Conservation (phyloP, 2,888 invertebrate species). For the Pomacea canaliculata region DNA sequence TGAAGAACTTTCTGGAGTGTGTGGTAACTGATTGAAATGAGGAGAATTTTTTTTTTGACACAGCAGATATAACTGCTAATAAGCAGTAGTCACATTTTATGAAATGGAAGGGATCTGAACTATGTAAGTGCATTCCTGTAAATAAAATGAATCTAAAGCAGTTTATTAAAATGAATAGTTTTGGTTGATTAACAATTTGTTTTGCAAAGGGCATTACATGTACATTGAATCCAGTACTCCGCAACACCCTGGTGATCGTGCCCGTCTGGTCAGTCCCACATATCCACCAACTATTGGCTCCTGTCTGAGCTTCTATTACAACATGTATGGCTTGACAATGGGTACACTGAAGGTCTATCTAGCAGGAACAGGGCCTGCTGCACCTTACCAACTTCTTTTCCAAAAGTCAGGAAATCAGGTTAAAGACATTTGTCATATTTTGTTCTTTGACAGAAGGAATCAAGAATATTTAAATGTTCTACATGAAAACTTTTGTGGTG, state of each 20-base stretch:
- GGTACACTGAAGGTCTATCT: constrained; percentile 53
- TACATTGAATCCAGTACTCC: constrained; percentile 72
- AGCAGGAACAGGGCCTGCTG: neutral
- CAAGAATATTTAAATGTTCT: no score
- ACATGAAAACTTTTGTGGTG: no score
- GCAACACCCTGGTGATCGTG: constrained; percentile 74
- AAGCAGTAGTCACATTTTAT: no score
- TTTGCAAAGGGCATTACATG: constrained; percentile 55
- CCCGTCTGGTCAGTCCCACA: constrained; percentile 54
- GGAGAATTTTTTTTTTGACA: no score
- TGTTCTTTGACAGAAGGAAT: no score
- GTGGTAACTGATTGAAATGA: no score
- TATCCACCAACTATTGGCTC: constrained; percentile 35
- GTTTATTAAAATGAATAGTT: no score
- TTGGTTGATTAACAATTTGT: neutral
- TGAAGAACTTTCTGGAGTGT: no score
- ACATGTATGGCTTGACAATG: constrained; percentile 59
- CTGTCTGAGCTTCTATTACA: constrained; percentile 64
- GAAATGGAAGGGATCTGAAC: no score
- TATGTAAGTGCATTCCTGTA: no score
- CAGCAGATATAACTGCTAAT: no score
- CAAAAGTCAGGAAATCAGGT: constrained; percentile 20
- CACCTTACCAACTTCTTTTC: constrained; percentile 3
- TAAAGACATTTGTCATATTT: neutral
- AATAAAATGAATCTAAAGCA: no score